Evolutionary conservation across 2,797 vertebrate species (phyloP), one percentile per base, ranked within the genome.

Genomic region (Crax fasciolata): DNA sequence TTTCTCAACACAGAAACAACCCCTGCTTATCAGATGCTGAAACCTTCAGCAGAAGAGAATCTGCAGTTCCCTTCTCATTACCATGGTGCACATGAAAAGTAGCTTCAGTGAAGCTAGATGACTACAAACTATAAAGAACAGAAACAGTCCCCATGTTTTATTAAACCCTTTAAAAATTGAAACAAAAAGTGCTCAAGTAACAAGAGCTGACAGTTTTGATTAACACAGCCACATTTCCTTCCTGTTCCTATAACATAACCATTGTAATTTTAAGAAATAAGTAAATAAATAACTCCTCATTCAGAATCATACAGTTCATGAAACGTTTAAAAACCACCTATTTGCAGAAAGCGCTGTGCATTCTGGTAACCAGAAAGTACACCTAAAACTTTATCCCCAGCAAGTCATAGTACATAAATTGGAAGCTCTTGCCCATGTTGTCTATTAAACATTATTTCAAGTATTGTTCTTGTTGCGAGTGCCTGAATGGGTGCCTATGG

Each of bases 151-250:
- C 82, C 18, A 91, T 81, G 76, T 93, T 96, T 96, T 95, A 93
- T 88, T 94, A 96, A 96, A 93, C 35, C 38, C 38, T 93, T 96
- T 77, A 95, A 96, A 95, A 93, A 95, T 90, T 91, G 67, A 92
- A 93, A 94, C 52, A 84, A 92, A 87, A 72, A 91, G 44, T 30
- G 48, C 62, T 95, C 39, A 52, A 63, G 83, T 78, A 95, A 92
- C 46, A 58, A 58, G 49, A 92, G 54, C 44, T 84, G 71, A 88
- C 89, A 94, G 51, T 62, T 93, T 84, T 85, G 90, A 85, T 88
- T 90, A 95, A 84, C 28, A 0, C 6, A 52, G 35, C 41, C 70
- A 54, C 35, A 46, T 81, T 82, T 66, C 70, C 65, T 89, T 92
- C 58, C 66, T 51, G 38, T 54, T 79, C 52, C 54, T 71, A 6